phyloP scores from a whole-genome alignment of 2,113 vertebrate species.

The Podarcis cretensis region DNA sequence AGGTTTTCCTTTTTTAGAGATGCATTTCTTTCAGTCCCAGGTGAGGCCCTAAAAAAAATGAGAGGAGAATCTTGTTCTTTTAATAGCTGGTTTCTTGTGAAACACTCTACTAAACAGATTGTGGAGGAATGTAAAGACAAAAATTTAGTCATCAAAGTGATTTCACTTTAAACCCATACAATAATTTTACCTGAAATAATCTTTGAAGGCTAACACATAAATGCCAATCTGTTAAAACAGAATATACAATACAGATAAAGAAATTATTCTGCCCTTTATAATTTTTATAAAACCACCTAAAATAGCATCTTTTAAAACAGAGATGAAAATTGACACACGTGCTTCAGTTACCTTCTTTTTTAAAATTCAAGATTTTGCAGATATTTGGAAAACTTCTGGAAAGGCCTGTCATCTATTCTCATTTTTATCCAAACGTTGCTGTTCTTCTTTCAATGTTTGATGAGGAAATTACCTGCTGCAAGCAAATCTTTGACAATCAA shows the following conservation, averaged over 20 bases:
- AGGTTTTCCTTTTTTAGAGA: background rate
- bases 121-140: conserved; percentile 8
- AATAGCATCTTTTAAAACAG: background rate
- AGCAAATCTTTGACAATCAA: conserved; percentile 76
- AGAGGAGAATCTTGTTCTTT: background rate
- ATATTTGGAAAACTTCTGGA: conserved; percentile 77
- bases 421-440: conserved; percentile 75
- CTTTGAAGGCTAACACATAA: background rate
- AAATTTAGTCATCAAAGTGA: background rate
- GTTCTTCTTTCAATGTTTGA: conserved; percentile 76
- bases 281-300: background rate
- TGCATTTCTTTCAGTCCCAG: background rate
- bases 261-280: background rate
- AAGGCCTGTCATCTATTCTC: conserved; percentile 71
- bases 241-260: background rate
- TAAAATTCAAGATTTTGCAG: conserved; percentile 69
- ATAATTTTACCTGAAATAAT: background rate
- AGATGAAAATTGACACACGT: background rate
- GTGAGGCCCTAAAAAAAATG: background rate
- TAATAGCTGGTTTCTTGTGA: conserved; percentile 8
- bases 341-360: background rate
- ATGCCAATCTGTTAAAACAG: background rate
- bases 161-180: background rate
- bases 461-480: conserved; percentile 75
- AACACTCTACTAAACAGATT: background rate